Base-by-base conservation (phyloP, 1,140 invertebrate genomes). In the Thalassaphorura encarpata region DNA sequence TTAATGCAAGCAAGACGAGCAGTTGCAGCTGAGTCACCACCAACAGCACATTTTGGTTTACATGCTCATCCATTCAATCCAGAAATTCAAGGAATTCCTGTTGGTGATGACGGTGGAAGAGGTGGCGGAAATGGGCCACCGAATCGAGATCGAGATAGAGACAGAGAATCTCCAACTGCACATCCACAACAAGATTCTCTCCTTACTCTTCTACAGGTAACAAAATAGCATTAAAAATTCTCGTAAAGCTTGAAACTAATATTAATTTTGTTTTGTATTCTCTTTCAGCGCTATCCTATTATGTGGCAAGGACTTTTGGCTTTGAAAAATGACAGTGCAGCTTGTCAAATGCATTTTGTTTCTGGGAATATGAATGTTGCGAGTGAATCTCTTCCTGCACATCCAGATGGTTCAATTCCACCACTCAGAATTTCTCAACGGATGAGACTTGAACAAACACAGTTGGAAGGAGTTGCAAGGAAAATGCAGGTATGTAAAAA, bases 341-440 rank as follows among this genome's bases (percentile, higher is more conserved):
- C 87, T 21, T 94, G 97, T 11, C 92, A 97, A 74, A 97, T 98
- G 92, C 92, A 97, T 72, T 94, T 92, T 73, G 89, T 98, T 27
- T 89, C 88, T 64, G 95, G 95, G 16, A 96, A 90, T 77, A 83
- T 83, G 1, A 78, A 80, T 63, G 85, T 95, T 47, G 89, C 89
- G 0, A 78, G 81, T 31, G 83, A 83, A 53, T 89, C 89, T 61
- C 72, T 94, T 63, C 87, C 87, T 5, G 80, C 81, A 46, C 80
- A 85, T 68, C 78, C 79, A 26, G 87, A 91, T 67, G 70, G 69
- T 33, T 82, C 82, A 41, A 83, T 83, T n/a, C 81, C 85, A 54
- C 82, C 87, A 29, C 70, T 98, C 26, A 79, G 90, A 55, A 97
- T 98, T 65, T 89, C 90, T 0, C 94, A 97, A 70, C 79, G 94